phyloP scores from a whole-genome alignment of 92 coral and sea anemone species.

The Hydrozoanthus gracilis region DNA sequence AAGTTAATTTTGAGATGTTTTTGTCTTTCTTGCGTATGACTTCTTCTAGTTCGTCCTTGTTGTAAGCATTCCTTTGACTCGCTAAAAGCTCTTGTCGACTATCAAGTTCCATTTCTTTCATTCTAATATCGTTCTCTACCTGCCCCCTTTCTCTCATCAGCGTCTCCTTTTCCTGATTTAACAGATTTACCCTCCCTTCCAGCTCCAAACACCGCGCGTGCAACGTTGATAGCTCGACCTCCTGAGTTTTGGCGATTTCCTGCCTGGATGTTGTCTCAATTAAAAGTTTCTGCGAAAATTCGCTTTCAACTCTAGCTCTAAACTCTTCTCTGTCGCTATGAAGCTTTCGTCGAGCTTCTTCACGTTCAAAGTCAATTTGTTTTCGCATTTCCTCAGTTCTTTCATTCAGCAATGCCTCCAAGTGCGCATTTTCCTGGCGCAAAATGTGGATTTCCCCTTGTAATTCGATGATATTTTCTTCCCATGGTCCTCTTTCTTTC shows the following conservation, averaged over 20 bases:
- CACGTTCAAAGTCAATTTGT: conserved; percentile 78
- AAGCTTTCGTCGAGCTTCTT: conserved; percentile 64
- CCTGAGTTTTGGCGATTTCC: conserved; percentile 64
- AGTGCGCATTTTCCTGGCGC: conserved; percentile 83
- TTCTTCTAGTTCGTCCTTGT: conserved; percentile 71
- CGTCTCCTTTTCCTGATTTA: conserved; percentile 72
- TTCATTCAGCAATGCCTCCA: conserved; percentile 71
- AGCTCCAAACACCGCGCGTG: conserved; percentile 72
- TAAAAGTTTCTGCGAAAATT: conserved; percentile 75
- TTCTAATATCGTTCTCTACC: conserved; percentile 68
- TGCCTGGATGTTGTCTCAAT: conserved; percentile 60
- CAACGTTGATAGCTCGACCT: conserved; percentile 63
- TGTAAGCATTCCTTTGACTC: conserved; percentile 37
- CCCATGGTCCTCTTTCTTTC: conserved; percentile 74
- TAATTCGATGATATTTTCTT: conserved; percentile 72
- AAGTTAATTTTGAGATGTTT: conserved; percentile 67
- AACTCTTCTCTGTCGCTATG: conserved; percentile 74
- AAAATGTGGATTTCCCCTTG: conserved; percentile 75
- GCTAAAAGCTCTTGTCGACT: conserved; percentile 28
- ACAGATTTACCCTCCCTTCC: conserved; percentile 48
- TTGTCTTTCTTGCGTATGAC: conserved; percentile 73
- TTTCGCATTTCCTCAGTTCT: conserved; percentile 80
- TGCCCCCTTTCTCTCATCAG: conserved; percentile 73
- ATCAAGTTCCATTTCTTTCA: conserved; percentile 58
- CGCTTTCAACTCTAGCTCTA: conserved; percentile 71